Percentiles rank a stretch among this genome's conserved stretches.
phyloP scores from a whole-genome alignment of 2,888 invertebrate species.

The Schizotus pectinicornis region DNA sequence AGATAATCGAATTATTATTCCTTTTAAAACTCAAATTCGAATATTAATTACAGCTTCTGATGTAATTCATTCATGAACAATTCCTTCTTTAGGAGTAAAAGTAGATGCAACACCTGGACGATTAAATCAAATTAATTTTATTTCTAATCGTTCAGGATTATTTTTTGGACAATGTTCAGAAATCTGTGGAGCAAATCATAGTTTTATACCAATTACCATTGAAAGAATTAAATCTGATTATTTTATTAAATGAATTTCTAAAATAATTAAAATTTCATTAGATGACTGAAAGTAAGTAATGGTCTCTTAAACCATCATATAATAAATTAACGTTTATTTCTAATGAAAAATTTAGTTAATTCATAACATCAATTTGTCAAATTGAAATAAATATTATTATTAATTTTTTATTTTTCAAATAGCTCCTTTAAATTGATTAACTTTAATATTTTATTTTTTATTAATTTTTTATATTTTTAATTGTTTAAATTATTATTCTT shows the following conservation, averaged over 20 bases:
- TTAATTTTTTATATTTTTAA: slow-evolving; percentile 61
- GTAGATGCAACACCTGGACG: slow-evolving; percentile 71
- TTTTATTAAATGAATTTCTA: slow-evolving; percentile 67
- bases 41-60: slow-evolving; percentile 68
- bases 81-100: slow-evolving; percentile 69
- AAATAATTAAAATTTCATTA: slow-evolving; percentile 62
- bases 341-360: slow-evolving; percentile 66
- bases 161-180: slow-evolving; percentile 81
- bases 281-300: slow-evolving; percentile 73
- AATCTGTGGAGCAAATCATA: slow-evolving; percentile 82
- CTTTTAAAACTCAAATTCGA: slow-evolving; percentile 68
- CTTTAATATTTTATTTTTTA: slow-evolving; percentile 55
- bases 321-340: slow-evolving; percentile 69
- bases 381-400: slow-evolving; percentile 65
- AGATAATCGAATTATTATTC: slow-evolving; percentile 67
- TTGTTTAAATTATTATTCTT: slow-evolving; percentile 63
- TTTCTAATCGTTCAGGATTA: slow-evolving; percentile 68
- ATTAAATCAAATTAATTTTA: slow-evolving; percentile 68
- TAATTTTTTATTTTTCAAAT: slow-evolving; percentile 75
- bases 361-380: slow-evolving; percentile 71
- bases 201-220: slow-evolving; percentile 78
- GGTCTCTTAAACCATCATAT: slow-evolving; percentile 74
- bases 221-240: slow-evolving; percentile 64
- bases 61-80: slow-evolving; percentile 72
- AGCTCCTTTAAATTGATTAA: slow-evolving; percentile 66